Conservation (phyloP, 1,140 invertebrate species). For the Eciton burchellii region DNA sequence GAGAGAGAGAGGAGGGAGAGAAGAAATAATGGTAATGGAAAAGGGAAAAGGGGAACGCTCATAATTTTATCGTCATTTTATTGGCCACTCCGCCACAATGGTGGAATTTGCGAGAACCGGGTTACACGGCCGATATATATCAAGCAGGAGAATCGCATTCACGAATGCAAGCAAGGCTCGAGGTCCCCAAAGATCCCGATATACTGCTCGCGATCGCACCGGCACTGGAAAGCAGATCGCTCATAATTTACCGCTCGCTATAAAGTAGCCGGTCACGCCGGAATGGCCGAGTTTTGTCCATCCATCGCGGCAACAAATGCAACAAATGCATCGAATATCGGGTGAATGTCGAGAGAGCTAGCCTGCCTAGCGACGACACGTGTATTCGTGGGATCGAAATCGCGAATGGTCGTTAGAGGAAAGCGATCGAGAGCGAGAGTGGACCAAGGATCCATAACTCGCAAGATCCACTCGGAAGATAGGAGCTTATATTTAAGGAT, state of each 20-base stretch:
- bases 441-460: not conserved
- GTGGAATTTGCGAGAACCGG: constrained; percentile 75
- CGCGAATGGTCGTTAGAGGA: not conserved
- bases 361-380: not conserved
- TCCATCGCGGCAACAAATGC: constrained; percentile 40
- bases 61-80: constrained; percentile 75
- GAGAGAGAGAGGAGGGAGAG: not conserved
- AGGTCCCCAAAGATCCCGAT: constrained; percentile 72
- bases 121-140: constrained; percentile 80
- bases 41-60: constrained; percentile 8
- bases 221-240: constrained; percentile 79
- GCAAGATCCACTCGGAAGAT: constrained; percentile 23
- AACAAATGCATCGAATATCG: constrained; percentile 8
- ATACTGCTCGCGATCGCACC: constrained; percentile 70
- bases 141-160: constrained; percentile 82
- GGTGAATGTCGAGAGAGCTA: no score
- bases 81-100: constrained; percentile 62
- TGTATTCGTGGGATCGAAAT: not conserved
- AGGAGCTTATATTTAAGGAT: constrained; percentile 31
- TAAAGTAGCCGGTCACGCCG: constrained; percentile 81
- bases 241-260: constrained; percentile 52
- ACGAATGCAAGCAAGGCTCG: constrained; percentile 83
- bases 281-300: constrained; percentile 49
- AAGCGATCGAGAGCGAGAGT: not conserved
- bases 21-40: not conserved